Evolutionary conservation across 2,113 vertebrate genomes (phyloP), one percentile per base, ranked within the genome.

Genomic region (Onychostoma macrolepis): DNA sequence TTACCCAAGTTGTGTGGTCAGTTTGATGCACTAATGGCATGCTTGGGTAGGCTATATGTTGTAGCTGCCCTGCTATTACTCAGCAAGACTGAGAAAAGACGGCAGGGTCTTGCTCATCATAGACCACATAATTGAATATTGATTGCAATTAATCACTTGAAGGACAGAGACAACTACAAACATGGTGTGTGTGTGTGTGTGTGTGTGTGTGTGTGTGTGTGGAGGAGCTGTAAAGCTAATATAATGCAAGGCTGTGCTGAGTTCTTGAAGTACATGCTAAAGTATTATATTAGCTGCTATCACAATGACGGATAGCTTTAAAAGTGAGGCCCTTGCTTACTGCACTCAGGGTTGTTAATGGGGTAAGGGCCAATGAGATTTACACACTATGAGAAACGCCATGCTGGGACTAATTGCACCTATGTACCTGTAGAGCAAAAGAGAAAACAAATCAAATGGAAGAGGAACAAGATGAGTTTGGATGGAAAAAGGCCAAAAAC

Each of bases 41-140:
- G 43, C 41, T 69, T 58, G 26, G n/a, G 36, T 48, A 48, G 80
- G 63, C 38, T n/a, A 50, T 83, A 48, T 82, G 61, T 83, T 48
- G 9, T 24, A 24, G 26, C 41, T 43, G 4, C 80, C 63, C 63
- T 83, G 43, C 63, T 83, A 69, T 83, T 83, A 83, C 41, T 69
- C 26, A 69, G 58, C 38, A 69, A 67, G 36, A 82, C 61, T 81
- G 79, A 43, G 58, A 81, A 65, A 61, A 43, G 36, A 65, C 15
- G 69, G 43, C n/a, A 53, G 12, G 4, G 28, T 43, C 26, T 63
- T 58, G 33, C 36, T 72, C 74, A 65, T 89, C 67, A 75, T 67
- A 79, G 53, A 50, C 53, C 67, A 71, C 48, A 88, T 86, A 84
- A 88, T 77, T 90, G 81, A 88, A 86, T 90, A 90, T 71, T 84